Evolutionary conservation across 2,797 vertebrate genomes (phyloP).

Genomic region (Pangasius macronema): DNA sequence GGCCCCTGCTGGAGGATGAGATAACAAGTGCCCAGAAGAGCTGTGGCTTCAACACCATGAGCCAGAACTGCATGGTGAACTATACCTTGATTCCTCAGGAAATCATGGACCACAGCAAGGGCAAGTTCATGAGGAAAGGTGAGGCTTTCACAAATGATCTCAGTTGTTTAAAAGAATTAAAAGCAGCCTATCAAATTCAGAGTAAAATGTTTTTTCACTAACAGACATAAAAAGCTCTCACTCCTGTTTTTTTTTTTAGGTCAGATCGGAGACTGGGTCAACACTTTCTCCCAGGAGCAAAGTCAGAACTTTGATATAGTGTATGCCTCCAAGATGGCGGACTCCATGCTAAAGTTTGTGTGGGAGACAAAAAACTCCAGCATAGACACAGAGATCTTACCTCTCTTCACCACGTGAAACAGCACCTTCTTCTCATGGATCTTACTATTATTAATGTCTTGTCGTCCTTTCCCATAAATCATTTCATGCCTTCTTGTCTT

Average conservation of each 20-base stretch:
- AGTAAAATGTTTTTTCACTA: neutral
- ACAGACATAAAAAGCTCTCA: neutral
- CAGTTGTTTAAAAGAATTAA: neutral
- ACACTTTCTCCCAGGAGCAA: slow-evolving; percentile 76
- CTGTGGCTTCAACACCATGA: slow-evolving; percentile 81
- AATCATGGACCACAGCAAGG: slow-evolving; percentile 81
- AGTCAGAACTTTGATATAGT: slow-evolving; percentile 67
- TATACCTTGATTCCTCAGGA: slow-evolving; percentile 71
- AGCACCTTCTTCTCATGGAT: neutral
- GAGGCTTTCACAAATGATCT: neutral
- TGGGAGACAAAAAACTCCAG: slow-evolving; percentile 62
- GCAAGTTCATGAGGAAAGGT: slow-evolving; percentile 89
- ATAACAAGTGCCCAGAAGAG: slow-evolving; percentile 68
- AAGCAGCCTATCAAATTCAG: neutral
- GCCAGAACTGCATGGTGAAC: slow-evolving; percentile 82
- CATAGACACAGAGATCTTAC: neutral
- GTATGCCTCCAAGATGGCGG: slow-evolving; percentile 73
- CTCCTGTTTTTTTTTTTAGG: slow-evolving; percentile 62
- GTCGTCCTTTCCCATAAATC: neutral
- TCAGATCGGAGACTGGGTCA: slow-evolving; percentile 80
- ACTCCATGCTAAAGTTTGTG: slow-evolving; percentile 55
- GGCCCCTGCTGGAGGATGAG: slow-evolving; percentile 67
- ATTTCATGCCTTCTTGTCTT: neutral
- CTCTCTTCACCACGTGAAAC: neutral
- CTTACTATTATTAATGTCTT: neutral